Conservation (phyloP, 2,888 invertebrate genomes). For the Apeira syringaria region DNA sequence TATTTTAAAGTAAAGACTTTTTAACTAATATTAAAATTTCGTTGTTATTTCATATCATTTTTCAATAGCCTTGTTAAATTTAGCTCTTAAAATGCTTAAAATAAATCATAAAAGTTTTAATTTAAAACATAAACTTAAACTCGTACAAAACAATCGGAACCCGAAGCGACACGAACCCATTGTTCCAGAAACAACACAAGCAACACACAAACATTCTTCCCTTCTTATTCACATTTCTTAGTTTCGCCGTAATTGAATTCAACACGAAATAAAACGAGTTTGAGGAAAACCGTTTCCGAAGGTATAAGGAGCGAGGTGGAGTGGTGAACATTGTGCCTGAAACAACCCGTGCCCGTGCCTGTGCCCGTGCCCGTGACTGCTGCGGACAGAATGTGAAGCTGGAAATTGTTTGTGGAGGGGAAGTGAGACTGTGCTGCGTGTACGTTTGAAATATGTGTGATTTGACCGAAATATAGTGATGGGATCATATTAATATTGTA, state of each 20-base stretch:
- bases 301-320: slow-evolving; percentile 13
- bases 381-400: not conserved
- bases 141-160: slow-evolving; percentile 4
- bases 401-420: slow-evolving; percentile 2
- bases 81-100: too few species aligned
- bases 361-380: too few species aligned
- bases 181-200: slow-evolving; percentile 17
- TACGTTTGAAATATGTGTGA: too few species aligned
- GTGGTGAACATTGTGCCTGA: slow-evolving; percentile 15
- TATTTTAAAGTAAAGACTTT: too few species aligned
- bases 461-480: too few species aligned
- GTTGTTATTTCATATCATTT: too few species aligned
- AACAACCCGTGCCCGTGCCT: too few species aligned
- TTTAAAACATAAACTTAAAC: not conserved
- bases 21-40: too few species aligned
- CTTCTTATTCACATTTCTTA: slow-evolving; percentile 24
- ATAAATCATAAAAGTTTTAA: too few species aligned
- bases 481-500: too few species aligned
- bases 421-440: too few species aligned
- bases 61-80: too few species aligned
- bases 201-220: slow-evolving; percentile 14
- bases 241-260: slow-evolving; percentile 28
- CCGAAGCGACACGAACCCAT: not conserved
- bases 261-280: slow-evolving; percentile 24
- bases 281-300: slow-evolving; percentile 18